These are phyloP conservation scores for Rhabdornis inornatus DNA, from an alignment of 2,113 vertebrate species.

Conservation along the genomic window DNA sequence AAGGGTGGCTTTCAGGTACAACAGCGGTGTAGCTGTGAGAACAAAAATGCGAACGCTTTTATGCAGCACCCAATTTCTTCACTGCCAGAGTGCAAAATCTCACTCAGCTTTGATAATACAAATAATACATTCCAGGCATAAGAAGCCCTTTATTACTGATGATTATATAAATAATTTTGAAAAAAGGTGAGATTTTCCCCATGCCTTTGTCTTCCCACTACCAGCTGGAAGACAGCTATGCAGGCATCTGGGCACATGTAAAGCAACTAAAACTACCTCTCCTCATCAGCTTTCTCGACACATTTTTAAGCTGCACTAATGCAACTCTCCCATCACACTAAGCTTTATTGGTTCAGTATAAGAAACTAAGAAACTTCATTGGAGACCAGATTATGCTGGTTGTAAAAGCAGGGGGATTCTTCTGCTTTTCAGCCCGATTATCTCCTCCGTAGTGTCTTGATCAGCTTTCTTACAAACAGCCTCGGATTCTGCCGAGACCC, in stretches of 20 bases:
- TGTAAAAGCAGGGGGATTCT: constrained; percentile 67
- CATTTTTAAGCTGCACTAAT: constrained; percentile 73
- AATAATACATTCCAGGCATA: background rate
- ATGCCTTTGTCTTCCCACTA: constrained; percentile 32
- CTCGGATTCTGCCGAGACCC: constrained; percentile 65
- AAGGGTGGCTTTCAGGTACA: background rate
- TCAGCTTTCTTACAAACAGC: constrained; percentile 75
- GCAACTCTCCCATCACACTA: constrained; percentile 73
- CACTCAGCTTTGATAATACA: background rate
- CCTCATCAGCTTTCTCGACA: constrained; percentile 64
- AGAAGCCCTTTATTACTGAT: background rate
- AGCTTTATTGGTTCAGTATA: constrained; percentile 81
- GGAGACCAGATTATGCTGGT: constrained; percentile 82
- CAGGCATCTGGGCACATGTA: constrained; percentile 32
- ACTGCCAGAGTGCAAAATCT: background rate
- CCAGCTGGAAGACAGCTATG: background rate
- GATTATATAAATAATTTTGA: background rate
- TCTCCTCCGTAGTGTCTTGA: constrained; percentile 74
- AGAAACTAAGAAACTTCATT: constrained; percentile 86
- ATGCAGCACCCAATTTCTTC: background rate
- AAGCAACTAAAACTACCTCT: constrained; percentile 43
- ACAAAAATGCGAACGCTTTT: background rate
- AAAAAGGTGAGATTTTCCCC: constrained; percentile 66
- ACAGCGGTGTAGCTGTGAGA: background rate
- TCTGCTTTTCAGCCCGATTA: constrained; percentile 73